Evolutionary conservation across 2,888 invertebrate genomes (phyloP), one percentile per base, ranked within the genome.

Genomic region (Polydrusus tereticollis): DNA sequence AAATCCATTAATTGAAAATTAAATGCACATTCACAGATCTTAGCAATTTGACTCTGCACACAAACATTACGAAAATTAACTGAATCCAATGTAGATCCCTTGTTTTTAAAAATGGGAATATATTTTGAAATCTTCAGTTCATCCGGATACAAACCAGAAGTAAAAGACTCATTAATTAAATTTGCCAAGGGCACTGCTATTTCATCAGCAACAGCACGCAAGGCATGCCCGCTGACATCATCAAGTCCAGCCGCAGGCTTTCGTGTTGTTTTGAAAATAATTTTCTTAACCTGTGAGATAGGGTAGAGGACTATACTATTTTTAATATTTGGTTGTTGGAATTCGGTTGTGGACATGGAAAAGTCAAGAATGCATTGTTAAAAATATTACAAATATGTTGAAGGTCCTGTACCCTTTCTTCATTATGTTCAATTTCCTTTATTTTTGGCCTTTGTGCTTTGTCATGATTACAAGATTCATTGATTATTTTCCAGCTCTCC

Each of bases 1-100:
- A 47, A 47, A 23, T 67, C 7, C 20, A 55, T 41, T 29, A 64
- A 50, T 62, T 41, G 60, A 10, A n/a, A 14, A 16, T 45, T 45
- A 45, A 12, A 10, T 14, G n/a, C n/a, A n/a, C n/a, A n/a, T n/a
- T n/a, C n/a, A n/a, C n/a, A n/a, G n/a, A n/a, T n/a, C n/a, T n/a
- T n/a, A n/a, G n/a, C n/a, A n/a, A 41, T 41, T 16, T 45, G 45
- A 45, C 16, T 45, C 20, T 45, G 45, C n/a, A 45, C 45, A 45
- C 45, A 45, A n/a, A n/a, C n/a, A n/a, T n/a, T n/a, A n/a, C n/a
- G n/a, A n/a, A n/a, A n/a, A n/a, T 45, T n/a, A 16, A 16, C 18
- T 3, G 45, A 18, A 16, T 50, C 38, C 10, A 41, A 18, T 16
- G 14, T 21, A 14, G 23, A 55, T 6, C 55, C 55, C 55, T 29